These are phyloP conservation scores for Adineta ricciae DNA, from an alignment of 2,888 invertebrate genomes.

Conservation along the genomic window DNA sequence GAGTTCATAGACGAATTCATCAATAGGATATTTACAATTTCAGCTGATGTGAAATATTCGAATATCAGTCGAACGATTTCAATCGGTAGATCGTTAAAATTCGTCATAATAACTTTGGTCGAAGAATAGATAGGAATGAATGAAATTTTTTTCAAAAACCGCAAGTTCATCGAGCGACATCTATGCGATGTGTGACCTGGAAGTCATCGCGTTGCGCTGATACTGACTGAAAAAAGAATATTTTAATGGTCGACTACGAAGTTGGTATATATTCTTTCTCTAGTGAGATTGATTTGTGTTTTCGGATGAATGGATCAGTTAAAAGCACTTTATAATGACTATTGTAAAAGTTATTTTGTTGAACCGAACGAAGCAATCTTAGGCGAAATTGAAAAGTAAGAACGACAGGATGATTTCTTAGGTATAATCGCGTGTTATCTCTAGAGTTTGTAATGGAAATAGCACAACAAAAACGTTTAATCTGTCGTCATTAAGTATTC, in stretches of 20 bases:
- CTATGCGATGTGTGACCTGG: not conserved
- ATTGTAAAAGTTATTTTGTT: constrained; percentile 23
- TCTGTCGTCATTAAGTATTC: constrained; percentile 45
- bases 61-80: not conserved
- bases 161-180: not conserved
- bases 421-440: not conserved
- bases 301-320: constrained; percentile 25
- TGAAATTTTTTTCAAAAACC: not conserved
- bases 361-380: constrained; percentile 29
- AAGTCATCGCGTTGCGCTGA: not conserved
- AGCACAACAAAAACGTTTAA: constrained; percentile 37
- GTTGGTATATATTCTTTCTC: not conserved
- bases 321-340: constrained; percentile 26
- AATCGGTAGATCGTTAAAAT: not conserved
- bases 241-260: not conserved
- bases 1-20: too few species aligned
- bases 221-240: not conserved
- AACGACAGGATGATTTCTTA: not conserved
- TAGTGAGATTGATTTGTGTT: not conserved
- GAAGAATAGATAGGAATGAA: too few species aligned
- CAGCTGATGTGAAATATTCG: not conserved
- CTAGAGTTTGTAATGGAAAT: not conserved
- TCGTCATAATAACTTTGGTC: not conserved
- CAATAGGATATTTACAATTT: not conserved
- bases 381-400: constrained; percentile 19